Percentiles rank a stretch among this genome's conserved stretches.
Conservation (phyloP, 2,113 vertebrate species). For the Xenopus borealis region DNA sequence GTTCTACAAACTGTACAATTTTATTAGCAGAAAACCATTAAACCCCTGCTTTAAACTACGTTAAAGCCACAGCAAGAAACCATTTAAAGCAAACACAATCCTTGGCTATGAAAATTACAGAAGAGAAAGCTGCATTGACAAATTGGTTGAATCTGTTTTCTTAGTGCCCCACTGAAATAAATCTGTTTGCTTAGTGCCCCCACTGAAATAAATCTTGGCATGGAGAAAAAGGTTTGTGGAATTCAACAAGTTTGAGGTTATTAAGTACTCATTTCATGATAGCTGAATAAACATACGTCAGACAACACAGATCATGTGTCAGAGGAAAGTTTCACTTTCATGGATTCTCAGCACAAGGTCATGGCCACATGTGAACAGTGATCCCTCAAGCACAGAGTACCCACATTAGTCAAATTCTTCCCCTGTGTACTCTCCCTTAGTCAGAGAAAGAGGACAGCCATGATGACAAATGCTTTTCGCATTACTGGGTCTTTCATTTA, state of each 20-base stretch:
- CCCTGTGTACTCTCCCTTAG: not conserved
- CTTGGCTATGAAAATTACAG: too few relatives aligned
- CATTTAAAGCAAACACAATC: too few relatives aligned
- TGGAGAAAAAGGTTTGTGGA: not conserved
- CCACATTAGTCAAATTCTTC: slow-evolving; percentile 26
- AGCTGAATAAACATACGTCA: slow-evolving; percentile 36
- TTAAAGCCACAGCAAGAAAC: too few relatives aligned
- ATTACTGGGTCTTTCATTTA: not conserved
- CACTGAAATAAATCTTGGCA: not conserved
- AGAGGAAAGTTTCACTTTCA: slow-evolving; percentile 35
- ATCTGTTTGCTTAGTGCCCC: not conserved
- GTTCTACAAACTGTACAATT: too few relatives aligned
- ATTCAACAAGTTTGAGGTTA: slow-evolving; percentile 2
- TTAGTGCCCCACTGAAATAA: not conserved
- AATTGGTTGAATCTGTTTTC: not conserved
- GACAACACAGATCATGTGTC: slow-evolving; percentile 17
- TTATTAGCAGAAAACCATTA: too few relatives aligned
- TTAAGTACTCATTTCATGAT: slow-evolving; percentile 10
- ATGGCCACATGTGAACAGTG: slow-evolving; percentile 28
- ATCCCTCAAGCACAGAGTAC: slow-evolving; percentile 7
- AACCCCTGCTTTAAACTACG: too few relatives aligned
- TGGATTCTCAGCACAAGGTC: slow-evolving; percentile 21
- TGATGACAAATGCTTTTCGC: slow-evolving; percentile 21
- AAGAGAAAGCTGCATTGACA: not conserved
- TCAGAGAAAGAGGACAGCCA: not conserved